These are phyloP conservation scores for Machaerirhynchus nigripectus DNA, from an alignment of 2,113 vertebrate genomes.

Conservation along the genomic window DNA sequence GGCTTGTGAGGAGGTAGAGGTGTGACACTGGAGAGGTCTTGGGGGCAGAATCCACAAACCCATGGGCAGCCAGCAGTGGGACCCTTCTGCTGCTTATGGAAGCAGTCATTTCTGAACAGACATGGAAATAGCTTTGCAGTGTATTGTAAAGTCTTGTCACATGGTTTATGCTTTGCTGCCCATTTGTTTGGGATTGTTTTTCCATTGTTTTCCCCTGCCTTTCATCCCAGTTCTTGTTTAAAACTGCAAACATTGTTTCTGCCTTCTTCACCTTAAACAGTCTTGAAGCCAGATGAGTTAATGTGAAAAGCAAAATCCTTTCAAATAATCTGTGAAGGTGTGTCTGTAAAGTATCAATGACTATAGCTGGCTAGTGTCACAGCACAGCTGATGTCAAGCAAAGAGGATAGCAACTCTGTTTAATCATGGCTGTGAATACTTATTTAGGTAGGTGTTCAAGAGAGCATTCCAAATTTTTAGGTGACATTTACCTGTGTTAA, in stretches of 20 bases:
- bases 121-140: neutral
- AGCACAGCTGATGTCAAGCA: neutral
- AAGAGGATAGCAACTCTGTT: neutral
- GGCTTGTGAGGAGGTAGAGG: rapidly evolving
- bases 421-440: neutral
- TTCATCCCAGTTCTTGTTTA: neutral
- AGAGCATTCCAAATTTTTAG: neutral
- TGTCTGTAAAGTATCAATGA: neutral
- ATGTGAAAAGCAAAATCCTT: conserved; percentile 3
- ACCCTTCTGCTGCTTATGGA: neutral
- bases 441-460: neutral
- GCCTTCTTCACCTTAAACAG: neutral
- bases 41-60: neutral
- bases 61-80: rapidly evolving
- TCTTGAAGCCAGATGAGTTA: neutral
- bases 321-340: neutral
- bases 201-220: neutral
- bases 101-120: neutral
- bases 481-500: neutral
- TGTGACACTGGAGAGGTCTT: neutral
- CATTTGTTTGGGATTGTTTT: neutral
- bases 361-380: neutral
- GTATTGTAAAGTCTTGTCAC: neutral
- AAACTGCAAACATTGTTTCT: neutral
- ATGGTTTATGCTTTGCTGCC: neutral